Evolutionary conservation across 2,797 vertebrate species (phyloP).

Genomic region (Crenichthys baileyi): DNA sequence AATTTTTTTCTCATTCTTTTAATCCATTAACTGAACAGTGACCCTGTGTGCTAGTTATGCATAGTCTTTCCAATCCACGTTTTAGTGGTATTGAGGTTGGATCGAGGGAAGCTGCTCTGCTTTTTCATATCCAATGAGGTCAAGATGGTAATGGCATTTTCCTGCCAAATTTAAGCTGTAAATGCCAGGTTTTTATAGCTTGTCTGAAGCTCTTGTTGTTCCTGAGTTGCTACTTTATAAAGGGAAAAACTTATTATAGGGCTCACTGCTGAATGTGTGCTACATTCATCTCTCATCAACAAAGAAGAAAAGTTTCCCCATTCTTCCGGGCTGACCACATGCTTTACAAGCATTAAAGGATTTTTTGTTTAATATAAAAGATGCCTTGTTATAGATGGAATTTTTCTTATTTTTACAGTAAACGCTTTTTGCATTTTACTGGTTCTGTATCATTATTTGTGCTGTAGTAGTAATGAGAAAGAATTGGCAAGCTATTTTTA

Average conservation of each 20-base stretch:
- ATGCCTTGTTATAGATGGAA: conserved; percentile 27
- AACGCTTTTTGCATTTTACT: neutral
- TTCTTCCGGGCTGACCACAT: conserved; percentile 32
- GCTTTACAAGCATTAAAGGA: conserved; percentile 41
- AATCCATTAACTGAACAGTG: conserved; percentile 34
- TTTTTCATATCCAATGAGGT: conserved; percentile 61
- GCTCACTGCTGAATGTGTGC: conserved; percentile 51
- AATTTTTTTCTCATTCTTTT: conserved; percentile 33
- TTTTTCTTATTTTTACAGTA: neutral
- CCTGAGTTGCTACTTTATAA: conserved; percentile 39
- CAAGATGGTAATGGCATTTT: conserved; percentile 77
- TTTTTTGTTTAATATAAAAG: conserved; percentile 36
- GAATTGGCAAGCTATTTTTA: neutral
- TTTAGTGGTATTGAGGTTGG: conserved; percentile 41
- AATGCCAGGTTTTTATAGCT: conserved; percentile 65
- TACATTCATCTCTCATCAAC: conserved; percentile 57
- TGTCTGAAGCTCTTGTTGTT: conserved; percentile 63
- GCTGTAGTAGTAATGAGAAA: neutral
- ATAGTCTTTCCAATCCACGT: conserved; percentile 7
- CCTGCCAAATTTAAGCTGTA: conserved; percentile 77
- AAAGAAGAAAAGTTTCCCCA: conserved; percentile 44
- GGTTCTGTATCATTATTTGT: neutral
- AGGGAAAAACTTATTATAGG: conserved; percentile 58
- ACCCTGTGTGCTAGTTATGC: conserved; percentile 24
- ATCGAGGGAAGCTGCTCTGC: conserved; percentile 40